Evolutionary conservation across 2,888 invertebrate species (phyloP).

Genomic region (Thysanoteuthis rhombus): DNA sequence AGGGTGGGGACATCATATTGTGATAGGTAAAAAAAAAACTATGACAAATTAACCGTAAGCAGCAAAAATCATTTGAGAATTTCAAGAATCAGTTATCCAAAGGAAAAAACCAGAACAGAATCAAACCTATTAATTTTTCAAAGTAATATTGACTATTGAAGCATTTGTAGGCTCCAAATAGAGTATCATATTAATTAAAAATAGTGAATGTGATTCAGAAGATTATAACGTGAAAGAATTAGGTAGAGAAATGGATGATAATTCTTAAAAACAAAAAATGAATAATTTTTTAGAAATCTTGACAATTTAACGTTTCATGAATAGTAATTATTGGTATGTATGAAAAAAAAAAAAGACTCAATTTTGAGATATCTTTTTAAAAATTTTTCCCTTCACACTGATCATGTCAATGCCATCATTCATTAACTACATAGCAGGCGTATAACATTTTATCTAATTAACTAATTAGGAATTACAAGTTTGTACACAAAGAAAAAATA

Average conservation of each 20-base stretch:
- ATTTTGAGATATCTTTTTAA: background rate
- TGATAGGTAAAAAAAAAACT: too few relatives aligned
- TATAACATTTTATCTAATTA: background rate
- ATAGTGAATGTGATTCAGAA: too few relatives aligned
- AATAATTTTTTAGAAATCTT: too few relatives aligned
- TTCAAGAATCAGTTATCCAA: too few relatives aligned
- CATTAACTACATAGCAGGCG: background rate
- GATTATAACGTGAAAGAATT: background rate
- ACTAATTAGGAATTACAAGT: background rate
- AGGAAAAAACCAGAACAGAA: too few relatives aligned
- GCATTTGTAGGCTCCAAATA: background rate
- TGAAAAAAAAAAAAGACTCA: background rate
- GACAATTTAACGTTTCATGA: background rate
- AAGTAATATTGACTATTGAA: background rate
- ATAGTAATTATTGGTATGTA: too few relatives aligned
- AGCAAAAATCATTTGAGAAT: too few relatives aligned
- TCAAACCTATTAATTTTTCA: background rate
- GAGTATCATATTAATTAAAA: background rate
- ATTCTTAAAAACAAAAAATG: too few relatives aligned
- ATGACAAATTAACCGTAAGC: too few relatives aligned
- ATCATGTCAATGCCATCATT: background rate
- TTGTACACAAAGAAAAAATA: background rate
- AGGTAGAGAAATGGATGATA: too few relatives aligned
- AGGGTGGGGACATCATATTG: too few relatives aligned
- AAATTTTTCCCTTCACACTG: background rate